These are phyloP conservation scores for Romanogobio albipinnatus DNA, from an alignment of 2,113 vertebrate genomes.

Conservation along the genomic window DNA sequence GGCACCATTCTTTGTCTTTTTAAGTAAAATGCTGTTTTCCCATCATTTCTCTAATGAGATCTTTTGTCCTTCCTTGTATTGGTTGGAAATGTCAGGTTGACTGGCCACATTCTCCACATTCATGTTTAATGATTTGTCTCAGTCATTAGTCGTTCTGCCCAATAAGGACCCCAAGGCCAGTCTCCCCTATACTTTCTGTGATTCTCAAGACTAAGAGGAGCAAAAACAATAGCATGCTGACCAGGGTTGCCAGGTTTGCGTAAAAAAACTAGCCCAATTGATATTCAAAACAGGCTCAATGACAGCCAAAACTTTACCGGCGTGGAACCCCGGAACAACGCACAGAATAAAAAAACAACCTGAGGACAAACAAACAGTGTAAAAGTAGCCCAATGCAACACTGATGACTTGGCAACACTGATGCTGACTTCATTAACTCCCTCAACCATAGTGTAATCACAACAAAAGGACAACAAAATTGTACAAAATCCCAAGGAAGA, in stretches of 20 bases:
- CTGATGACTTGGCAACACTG: no score
- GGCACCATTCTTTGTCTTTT: not conserved
- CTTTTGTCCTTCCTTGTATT: constrained; percentile 13
- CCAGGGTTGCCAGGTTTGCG: no score
- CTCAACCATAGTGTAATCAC: not conserved
- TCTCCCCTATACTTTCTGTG: not conserved
- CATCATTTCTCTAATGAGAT: constrained; percentile 7
- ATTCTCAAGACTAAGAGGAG: not conserved
- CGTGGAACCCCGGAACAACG: no score
- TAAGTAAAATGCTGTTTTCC: constrained; percentile 14
- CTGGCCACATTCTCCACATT: constrained; percentile 33
- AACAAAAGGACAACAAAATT: no score
- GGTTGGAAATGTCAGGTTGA: not conserved
- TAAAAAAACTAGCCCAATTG: no score
- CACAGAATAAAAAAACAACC: no score
- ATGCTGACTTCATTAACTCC: not conserved
- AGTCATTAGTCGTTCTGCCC: not conserved
- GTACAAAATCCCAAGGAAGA: not conserved
- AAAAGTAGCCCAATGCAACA: no score
- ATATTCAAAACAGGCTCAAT: no score
- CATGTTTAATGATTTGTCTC: constrained; percentile 28
- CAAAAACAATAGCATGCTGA: constrained; percentile 2
- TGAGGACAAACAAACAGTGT: no score
- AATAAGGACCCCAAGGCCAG: not conserved
- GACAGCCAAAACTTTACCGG: no score